Evolutionary conservation across 2,888 invertebrate species (phyloP).

Genomic region (Syrista parreyssii): DNA sequence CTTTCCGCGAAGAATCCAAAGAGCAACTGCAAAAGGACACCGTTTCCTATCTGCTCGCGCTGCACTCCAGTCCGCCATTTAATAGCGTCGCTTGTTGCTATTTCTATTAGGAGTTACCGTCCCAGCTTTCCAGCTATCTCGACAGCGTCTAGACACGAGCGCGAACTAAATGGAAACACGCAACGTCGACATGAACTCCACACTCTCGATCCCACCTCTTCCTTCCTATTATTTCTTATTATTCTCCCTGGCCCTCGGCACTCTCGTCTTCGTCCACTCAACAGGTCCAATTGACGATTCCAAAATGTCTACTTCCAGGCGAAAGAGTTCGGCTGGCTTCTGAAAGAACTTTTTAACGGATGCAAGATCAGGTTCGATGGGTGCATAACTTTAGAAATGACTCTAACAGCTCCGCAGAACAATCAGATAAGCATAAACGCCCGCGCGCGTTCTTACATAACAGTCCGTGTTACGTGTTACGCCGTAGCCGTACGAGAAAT

Average conservation of each 20-base stretch:
- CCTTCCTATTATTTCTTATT: too few species aligned
- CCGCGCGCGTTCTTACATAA: conserved; percentile 37
- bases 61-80: conserved; percentile 9
- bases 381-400: conserved; percentile 3
- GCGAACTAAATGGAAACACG: conserved; percentile 21
- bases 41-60: conserved; percentile 16
- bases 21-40: background rate
- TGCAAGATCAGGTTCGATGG: background rate
- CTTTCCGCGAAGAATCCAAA: background rate
- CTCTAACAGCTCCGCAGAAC: conserved; percentile 23
- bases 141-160: conserved; percentile 20
- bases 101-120: conserved; percentile 22
- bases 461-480: conserved; percentile 19
- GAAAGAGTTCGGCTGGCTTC: too few species aligned
- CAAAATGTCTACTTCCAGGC: too few species aligned
- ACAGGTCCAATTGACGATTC: too few species aligned
- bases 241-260: too few species aligned
- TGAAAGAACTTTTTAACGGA: too few species aligned
- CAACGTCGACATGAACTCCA: conserved; percentile 13
- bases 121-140: conserved; percentile 18
- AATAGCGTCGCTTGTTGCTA: conserved; percentile 21
- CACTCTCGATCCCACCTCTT: background rate
- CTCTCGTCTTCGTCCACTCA: too few species aligned
- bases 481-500: conserved; percentile 11
- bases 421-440: conserved; percentile 43